A percentile compares a stretch with the other conserved stretches of the same genome.
Conservation (phyloP, 2,797 vertebrate genomes). For the Lates japonicus region DNA sequence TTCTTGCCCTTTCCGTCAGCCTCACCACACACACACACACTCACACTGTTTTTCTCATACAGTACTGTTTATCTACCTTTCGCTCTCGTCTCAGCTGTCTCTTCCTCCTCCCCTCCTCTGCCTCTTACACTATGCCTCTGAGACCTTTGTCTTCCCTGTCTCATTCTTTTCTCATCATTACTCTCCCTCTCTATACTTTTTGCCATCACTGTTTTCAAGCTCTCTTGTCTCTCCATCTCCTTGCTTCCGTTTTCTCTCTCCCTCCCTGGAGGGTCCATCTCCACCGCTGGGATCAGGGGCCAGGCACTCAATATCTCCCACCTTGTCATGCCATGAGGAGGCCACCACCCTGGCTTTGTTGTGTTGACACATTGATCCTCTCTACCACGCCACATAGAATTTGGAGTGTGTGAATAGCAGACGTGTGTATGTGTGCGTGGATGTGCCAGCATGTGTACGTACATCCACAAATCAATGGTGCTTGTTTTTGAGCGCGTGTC, state of each 20-base stretch:
- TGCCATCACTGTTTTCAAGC: slow-evolving; percentile 43
- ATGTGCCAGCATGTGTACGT: slow-evolving; percentile 17
- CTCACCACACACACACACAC: not conserved
- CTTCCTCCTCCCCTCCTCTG: slow-evolving; percentile 21
- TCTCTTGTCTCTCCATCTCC: slow-evolving; percentile 60
- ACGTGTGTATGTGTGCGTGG: not conserved
- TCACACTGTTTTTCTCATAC: slow-evolving; percentile 12
- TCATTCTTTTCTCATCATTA: slow-evolving; percentile 67
- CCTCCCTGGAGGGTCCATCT: slow-evolving; percentile 53
- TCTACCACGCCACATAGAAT: slow-evolving; percentile 43
- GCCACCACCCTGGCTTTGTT: slow-evolving; percentile 73
- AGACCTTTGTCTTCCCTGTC: slow-evolving; percentile 69
- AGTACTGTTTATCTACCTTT: slow-evolving; percentile 51
- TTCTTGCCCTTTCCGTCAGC: slow-evolving; percentile 10
- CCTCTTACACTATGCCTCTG: slow-evolving; percentile 57
- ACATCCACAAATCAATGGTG: slow-evolving; percentile 42
- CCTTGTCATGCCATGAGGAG: slow-evolving; percentile 73
- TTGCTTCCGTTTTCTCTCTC: slow-evolving; percentile 36
- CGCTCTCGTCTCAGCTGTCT: slow-evolving; percentile 30
- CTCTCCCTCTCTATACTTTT: slow-evolving; percentile 57
- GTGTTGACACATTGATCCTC: slow-evolving; percentile 78
- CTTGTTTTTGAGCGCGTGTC: slow-evolving; percentile 41
- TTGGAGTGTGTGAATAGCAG: slow-evolving; percentile 40
- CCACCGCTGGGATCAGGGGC: slow-evolving; percentile 68
- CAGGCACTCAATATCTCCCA: slow-evolving; percentile 80